These are phyloP conservation scores for Oreamnos americanus DNA, from an alignment of 2,113 vertebrate species.

Conservation along the genomic window DNA sequence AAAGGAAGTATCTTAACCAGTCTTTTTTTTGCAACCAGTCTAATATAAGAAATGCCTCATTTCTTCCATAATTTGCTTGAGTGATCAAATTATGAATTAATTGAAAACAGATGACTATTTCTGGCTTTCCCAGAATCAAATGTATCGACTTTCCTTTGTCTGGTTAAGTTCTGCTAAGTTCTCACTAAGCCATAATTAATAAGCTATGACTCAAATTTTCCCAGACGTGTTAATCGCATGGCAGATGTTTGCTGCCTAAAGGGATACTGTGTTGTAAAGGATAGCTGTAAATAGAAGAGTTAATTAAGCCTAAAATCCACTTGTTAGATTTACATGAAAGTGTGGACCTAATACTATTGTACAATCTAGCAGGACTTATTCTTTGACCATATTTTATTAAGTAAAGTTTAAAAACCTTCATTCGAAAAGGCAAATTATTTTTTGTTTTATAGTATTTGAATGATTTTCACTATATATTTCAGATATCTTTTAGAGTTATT, in stretches of 20 bases:
- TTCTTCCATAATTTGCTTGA: conserved; percentile 23
- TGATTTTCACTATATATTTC: neutral
- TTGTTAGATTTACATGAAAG: neutral
- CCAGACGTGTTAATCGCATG: conserved; percentile 44
- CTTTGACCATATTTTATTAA: neutral
- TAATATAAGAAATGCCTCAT: conserved; percentile 11
- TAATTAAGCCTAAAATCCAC: neutral
- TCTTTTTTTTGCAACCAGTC: neutral
- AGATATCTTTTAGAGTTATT: neutral
- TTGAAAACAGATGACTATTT: conserved; percentile 36
- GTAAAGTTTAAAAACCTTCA: neutral
- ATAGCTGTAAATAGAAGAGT: neutral
- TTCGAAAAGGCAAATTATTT: neutral
- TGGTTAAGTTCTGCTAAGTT: conserved; percentile 34
- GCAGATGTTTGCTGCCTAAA: conserved; percentile 49
- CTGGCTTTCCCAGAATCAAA: neutral
- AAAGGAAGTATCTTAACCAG: neutral
- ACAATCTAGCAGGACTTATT: neutral
- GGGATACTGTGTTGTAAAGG: conserved; percentile 35
- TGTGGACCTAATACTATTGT: neutral
- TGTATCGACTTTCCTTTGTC: conserved; percentile 41
- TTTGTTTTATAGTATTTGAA: neutral
- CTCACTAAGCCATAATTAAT: neutral
- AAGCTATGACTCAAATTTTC: conserved; percentile 57
- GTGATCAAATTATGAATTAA: conserved; percentile 58